These are phyloP conservation scores for Aphodius granarius DNA, from an alignment of 2,888 invertebrate species.

Conservation along the genomic window DNA sequence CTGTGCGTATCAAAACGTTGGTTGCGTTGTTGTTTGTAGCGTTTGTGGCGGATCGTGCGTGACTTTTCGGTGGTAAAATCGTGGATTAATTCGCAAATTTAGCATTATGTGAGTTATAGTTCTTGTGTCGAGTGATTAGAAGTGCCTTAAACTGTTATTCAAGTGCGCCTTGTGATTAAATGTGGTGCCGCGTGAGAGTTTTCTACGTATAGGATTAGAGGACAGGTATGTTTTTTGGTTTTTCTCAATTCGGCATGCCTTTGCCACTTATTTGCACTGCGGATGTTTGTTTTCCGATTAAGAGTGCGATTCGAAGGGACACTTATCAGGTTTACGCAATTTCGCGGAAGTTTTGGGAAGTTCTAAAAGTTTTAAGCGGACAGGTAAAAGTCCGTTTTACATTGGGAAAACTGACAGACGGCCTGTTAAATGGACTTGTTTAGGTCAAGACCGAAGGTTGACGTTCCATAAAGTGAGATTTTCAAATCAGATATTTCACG, in stretches of 20 bases:
- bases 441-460: conserved; percentile 44
- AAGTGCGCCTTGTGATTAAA: conserved; percentile 21
- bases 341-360: conserved; percentile 42
- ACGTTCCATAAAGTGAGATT: conserved; percentile 23
- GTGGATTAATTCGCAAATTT: not conserved
- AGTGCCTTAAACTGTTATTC: conserved; percentile 28
- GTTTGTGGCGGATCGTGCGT: conserved; percentile 5
- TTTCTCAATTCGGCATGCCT: conserved; percentile 3
- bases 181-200: conserved; percentile 36
- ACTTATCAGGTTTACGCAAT: conserved; percentile 13
- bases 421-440: conserved; percentile 50
- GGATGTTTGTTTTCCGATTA: not conserved
- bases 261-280: not conserved
- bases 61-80: not conserved
- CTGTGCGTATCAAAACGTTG: conserved; percentile 6
- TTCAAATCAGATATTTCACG: conserved; percentile 27
- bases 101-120: conserved; percentile 23
- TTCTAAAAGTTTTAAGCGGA: conserved; percentile 31
- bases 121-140: conserved; percentile 1
- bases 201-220: conserved; percentile 40
- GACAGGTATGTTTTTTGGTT: conserved; percentile 41
- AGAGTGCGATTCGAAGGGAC: not conserved
- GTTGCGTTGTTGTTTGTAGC: not conserved
- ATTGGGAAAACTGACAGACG: conserved; percentile 42
- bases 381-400: conserved; percentile 52